phyloP scores from a whole-genome alignment of 2,797 vertebrate species.

The Eidolon dupreanum region DNA sequence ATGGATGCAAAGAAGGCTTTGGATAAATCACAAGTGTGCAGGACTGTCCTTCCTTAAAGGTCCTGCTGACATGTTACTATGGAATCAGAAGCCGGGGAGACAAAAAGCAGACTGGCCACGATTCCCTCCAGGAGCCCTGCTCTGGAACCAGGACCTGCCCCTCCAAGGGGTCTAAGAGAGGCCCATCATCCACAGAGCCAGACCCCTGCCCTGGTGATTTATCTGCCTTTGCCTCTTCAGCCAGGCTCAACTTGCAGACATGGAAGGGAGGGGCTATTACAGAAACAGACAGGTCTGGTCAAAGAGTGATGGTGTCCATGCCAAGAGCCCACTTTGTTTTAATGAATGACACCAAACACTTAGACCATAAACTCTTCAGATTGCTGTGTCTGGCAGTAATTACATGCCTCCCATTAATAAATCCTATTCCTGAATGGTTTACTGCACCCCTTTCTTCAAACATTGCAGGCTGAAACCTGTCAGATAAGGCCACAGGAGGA shows the following conservation, averaged over 20 bases:
- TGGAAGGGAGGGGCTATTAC: background rate
- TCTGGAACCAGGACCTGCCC: background rate
- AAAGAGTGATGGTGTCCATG: slow-evolving; percentile 31
- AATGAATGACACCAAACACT: slow-evolving; percentile 75
- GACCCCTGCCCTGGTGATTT: background rate
- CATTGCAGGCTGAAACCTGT: slow-evolving; percentile 71
- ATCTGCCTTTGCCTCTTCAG: slow-evolving; percentile 38
- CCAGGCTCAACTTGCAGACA: background rate
- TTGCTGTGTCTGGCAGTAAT: slow-evolving; percentile 74
- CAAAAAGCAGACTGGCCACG: background rate
- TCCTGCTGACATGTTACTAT: background rate
- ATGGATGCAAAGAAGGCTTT: background rate
- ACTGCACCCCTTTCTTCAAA: slow-evolving; percentile 62
- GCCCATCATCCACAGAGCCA: background rate
- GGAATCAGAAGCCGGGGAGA: background rate
- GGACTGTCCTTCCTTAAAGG: background rate
- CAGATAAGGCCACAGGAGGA: slow-evolving; percentile 48
- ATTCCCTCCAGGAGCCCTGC: background rate
- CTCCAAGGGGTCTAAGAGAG: background rate
- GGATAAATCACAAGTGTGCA: background rate
- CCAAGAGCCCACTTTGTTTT: slow-evolving; percentile 70
- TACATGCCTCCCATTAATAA: slow-evolving; percentile 76
- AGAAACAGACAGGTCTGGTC: slow-evolving; percentile 58
- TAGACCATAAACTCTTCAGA: slow-evolving; percentile 73
- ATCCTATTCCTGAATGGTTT: slow-evolving; percentile 75